Percentiles rank a stretch among this genome's conserved stretches.
These are phyloP conservation scores for Prolemur simus DNA, from an alignment of 2,113 vertebrate genomes.

Conservation along the genomic window DNA sequence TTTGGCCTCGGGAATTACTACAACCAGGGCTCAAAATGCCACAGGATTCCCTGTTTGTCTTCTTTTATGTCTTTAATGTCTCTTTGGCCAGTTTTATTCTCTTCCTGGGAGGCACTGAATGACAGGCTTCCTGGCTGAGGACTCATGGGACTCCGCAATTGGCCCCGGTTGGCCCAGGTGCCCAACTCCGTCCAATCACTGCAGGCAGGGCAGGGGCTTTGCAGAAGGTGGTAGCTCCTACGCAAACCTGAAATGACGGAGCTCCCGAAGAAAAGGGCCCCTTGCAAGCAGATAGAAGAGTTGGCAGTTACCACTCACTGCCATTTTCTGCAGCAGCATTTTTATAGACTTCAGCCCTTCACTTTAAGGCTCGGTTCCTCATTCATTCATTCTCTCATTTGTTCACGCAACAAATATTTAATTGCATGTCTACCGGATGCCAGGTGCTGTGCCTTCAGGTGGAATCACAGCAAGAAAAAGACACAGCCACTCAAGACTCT, in stretches of 20 bases:
- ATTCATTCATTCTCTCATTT: not conserved
- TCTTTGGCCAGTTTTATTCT: not conserved
- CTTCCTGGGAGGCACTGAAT: too few species aligned
- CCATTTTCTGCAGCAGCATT: too few species aligned
- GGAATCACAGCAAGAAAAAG: not conserved
- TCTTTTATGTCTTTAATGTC: not conserved
- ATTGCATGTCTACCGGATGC: not conserved
- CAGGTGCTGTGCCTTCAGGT: not conserved
- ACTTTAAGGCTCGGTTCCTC: not conserved
- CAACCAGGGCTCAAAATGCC: not conserved
- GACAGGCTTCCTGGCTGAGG: too few species aligned
- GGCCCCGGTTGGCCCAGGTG: not conserved
- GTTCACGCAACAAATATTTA: not conserved
- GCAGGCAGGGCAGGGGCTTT: fast-evolving
- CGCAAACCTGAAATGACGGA: not conserved
- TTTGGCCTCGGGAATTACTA: not conserved
- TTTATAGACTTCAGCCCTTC: not conserved
- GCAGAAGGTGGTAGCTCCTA: not conserved
- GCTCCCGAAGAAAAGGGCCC: fast-evolving
- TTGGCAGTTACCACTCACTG: too few species aligned
- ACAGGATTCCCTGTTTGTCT: not conserved
- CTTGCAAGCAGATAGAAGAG: not conserved
- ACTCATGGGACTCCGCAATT: too few species aligned
- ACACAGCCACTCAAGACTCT: not conserved
- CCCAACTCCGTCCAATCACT: not conserved